phyloP scores from a whole-genome alignment of 2,113 vertebrate genomes.

The Leucosticte australis region DNA sequence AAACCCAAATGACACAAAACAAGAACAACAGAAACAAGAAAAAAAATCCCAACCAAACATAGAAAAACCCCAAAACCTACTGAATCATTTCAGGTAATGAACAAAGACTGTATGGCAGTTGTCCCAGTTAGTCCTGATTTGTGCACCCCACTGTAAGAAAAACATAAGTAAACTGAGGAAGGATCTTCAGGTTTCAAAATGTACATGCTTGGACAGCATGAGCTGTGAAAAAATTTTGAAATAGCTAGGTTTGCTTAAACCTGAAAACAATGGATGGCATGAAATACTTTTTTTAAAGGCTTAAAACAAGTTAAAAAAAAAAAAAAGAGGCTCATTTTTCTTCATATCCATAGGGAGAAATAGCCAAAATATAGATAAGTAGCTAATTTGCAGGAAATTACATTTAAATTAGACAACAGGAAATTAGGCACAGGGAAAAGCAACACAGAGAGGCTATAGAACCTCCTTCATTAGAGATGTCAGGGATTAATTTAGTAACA shows the following conservation, averaged over 20 bases:
- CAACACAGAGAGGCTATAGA: neutral
- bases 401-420: conserved; percentile 25
- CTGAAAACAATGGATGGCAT: neutral
- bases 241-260: neutral
- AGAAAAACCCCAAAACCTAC: neutral
- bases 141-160: neutral
- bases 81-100: neutral
- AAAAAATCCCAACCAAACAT: neutral
- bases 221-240: neutral
- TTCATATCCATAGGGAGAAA: neutral
- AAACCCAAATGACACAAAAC: neutral
- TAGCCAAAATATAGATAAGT: neutral
- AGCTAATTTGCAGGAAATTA: conserved; percentile 37
- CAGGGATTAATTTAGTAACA: conserved; percentile 8
- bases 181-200: neutral
- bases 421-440: neutral
- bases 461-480: neutral
- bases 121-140: neutral
- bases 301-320: neutral
- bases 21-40: neutral
- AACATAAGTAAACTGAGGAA: neutral
- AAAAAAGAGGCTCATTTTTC: neutral
- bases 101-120: neutral
- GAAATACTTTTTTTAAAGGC: neutral
- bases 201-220: neutral